Base-by-base conservation (phyloP, 2,113 vertebrate genomes). In the Melanerpes formicivorus region DNA sequence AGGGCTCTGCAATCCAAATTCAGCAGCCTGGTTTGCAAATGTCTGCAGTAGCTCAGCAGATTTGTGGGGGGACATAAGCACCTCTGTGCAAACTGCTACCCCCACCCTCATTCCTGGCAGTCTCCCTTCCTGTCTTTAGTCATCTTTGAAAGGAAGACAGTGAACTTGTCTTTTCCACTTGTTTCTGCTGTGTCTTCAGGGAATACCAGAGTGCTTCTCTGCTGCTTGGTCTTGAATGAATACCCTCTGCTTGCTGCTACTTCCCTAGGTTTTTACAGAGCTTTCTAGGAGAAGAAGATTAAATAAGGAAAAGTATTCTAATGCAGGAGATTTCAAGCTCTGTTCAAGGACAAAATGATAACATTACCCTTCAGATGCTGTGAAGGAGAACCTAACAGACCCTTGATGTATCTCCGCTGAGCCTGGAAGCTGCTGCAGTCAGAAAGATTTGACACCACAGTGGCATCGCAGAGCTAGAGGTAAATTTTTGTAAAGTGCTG, bases 381-480 rank as follows among this genome's bases (percentile, higher is more conserved):
- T 76, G 76, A 94, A 90, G 93, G 82, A 84, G 69, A 92, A 60
- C 64, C 52, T 56, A 32, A 25, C 37, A 80, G 64, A 50, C 30
- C 56, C 67, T 66, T 84, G 71, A 78, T 80, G 67, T 87, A 78
- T 90, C 70, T 94, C 88, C 82, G 71, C 92, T 94, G 92, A 80
- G 90, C 87, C 84, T 89, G 73, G 69, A 72, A 88, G 90, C 82
- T 91, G 83, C 80, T 70, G 79, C 84, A 92, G 67, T 84, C 80
- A 82, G 92, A 88, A 90, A 90, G 93, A 90, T 96, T 87, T 92
- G 93, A 87, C 87, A 85, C 89, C 18, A 0, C 60, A 67, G 84
- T 70, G 87, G 84, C 87, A 80, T 60, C 1, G 0, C 69, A 32
- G 52, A 52, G 67, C 81, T 42, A 21, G 46, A 89, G 79, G 67